Base-by-base conservation (phyloP, 2,888 invertebrate genomes). In the Bombylius major region DNA sequence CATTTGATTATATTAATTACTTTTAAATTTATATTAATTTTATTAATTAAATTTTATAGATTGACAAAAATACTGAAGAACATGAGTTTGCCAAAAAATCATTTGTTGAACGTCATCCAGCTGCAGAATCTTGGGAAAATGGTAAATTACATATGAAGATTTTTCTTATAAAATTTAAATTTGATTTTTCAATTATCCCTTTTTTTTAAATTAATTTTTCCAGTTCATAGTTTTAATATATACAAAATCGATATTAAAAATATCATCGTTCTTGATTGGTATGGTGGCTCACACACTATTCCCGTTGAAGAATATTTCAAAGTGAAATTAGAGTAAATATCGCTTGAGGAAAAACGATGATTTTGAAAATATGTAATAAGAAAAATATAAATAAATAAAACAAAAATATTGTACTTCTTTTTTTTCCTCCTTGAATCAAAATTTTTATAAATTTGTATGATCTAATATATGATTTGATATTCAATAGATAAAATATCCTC, bases 171-270 rank as follows among this genome's bases (percentile, higher is more conserved):
- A 47, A 39, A 8, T 33, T 6, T 14, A 31, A 54, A 23, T 23
- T 12, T 42, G n/a, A 39, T 12, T 39, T 50, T 34, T 6, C 9
- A 23, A 14, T 5, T n/a, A 51, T 23, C 13, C 47, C 11, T 44
- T 33, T 42, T 47, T 47, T 48, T 50, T 46, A 46, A 77, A 77
- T 59, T 56, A 63, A 5, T 54, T 9, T 53, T 77, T 78, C n/a
- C 72, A 88, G 89, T 81, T 67, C 89, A 90, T 70, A 69, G 79
- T 32, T 92, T 89, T 77, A 88, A 83, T 66, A 81, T 91, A 45
- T 87, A 86, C 2, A 87, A 88, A 73, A 63, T 92, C 66, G 78
- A 84, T 61, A 86, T 91, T 51, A 75, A 77, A 44, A 80, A 86
- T 64, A 85, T 92, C 55, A 82, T 80, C 13, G 82, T 91, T 62